Conservation (phyloP, 2,888 invertebrate genomes). For the Psylliodes chrysocephalus region DNA sequence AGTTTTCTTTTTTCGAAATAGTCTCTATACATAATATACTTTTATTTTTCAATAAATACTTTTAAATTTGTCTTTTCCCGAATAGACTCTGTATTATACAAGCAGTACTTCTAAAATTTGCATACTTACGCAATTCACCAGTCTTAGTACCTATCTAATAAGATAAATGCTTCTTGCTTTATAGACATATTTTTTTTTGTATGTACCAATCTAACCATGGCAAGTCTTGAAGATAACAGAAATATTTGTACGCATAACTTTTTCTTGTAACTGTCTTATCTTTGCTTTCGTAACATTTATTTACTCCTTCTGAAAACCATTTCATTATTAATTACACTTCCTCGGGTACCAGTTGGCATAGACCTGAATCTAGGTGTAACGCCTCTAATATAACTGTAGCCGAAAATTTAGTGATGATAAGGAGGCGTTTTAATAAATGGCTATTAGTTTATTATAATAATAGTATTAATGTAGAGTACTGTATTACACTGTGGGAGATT, state of each 20-base stretch:
- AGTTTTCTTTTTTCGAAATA: too few species aligned
- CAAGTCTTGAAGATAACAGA: slow-evolving; percentile 15
- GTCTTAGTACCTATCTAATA: not conserved
- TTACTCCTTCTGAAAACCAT: slow-evolving; percentile 11
- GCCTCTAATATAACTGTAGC: slow-evolving; percentile 7
- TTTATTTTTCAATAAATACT: too few species aligned
- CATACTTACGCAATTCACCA: too few species aligned
- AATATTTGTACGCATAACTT: slow-evolving; percentile 20
- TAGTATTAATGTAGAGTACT: slow-evolving; percentile 27
- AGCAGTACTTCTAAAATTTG: not conserved
- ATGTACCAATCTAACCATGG: not conserved
- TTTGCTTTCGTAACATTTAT: slow-evolving; percentile 19
- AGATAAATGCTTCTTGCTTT: slow-evolving; percentile 5
- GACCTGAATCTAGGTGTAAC: not conserved
- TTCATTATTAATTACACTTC: slow-evolving; percentile 24
- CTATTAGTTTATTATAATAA: slow-evolving; percentile 39
- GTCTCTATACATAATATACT: too few species aligned
- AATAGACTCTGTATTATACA: too few species aligned
- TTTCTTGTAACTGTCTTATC: slow-evolving; percentile 17
- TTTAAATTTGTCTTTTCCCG: too few species aligned
- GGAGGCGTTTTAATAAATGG: slow-evolving; percentile 39
- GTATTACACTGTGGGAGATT: slow-evolving; percentile 38
- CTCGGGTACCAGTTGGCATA: slow-evolving; percentile 10
- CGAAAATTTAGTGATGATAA: slow-evolving; percentile 31
- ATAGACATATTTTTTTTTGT: not conserved